Evolutionary conservation across 2,888 invertebrate species (phyloP), one percentile per base, ranked within the genome.

Genomic region (Idaea aversata): DNA sequence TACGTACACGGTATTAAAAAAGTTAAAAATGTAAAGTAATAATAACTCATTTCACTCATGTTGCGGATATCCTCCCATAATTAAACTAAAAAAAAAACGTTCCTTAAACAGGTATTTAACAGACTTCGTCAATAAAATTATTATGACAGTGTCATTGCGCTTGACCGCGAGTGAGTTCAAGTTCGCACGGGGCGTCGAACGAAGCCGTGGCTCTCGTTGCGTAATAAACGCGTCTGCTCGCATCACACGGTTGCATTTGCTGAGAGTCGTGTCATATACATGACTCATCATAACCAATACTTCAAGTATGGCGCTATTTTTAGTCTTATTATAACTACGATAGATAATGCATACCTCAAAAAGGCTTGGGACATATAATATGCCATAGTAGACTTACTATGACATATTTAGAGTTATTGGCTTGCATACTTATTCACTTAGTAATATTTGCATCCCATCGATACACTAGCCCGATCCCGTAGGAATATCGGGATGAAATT

Each of bases 131-230:
- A n/a, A 61, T 63, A 25, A 66, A 65, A 72, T 74, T 76, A 77
- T 67, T 63, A 66, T 62, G 61, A 64, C 67, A 38, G 70, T 69
- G 71, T 70, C 80, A 79, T 81, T 86, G 85, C 80, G 83, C 88
- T 89, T 90, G 88, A 90, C 88, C 87, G 85, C 80, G 68, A 65
- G 71, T 67, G 77, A 83, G 88, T 90, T 90, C 89, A 90, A 89
- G 89, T 87, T 86, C 85, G 84, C 82, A 78, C 77, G 78, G 75
- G 76, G 75, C 65, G 68, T 77, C 75, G 75, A 77, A 72, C 76
- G 74, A 77, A 71, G 73, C 71, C 69, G 75, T 66, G 68, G 66
- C 68, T 68, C 63, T 66, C 59, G 82, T 87, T 87, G 85, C 81
- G 82, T 82, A 87, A 86, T 80, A 67, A 59, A 16, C 6, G 25